phyloP scores from a whole-genome alignment of 2,113 vertebrate species.

The Gavia stellata region DNA sequence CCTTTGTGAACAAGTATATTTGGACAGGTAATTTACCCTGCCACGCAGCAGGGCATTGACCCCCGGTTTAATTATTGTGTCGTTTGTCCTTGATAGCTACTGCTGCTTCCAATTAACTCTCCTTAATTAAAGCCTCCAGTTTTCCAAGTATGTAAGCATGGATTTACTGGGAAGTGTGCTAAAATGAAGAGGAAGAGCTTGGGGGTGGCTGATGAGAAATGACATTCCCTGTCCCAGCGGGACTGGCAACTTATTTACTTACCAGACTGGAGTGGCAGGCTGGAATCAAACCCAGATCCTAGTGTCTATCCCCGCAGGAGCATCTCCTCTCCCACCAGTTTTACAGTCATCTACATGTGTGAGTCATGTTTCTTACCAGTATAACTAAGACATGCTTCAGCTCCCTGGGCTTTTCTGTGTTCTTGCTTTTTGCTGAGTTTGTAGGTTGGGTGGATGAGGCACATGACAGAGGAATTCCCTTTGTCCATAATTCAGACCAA shows the following conservation, averaged over 20 bases:
- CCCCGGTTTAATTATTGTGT: slow-evolving; percentile 53
- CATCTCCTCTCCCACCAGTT: not conserved
- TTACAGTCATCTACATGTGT: not conserved
- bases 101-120: slow-evolving; percentile 53
- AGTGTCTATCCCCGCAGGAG: not conserved
- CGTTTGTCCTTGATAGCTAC: slow-evolving; percentile 40
- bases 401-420: not conserved
- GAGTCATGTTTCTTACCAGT: not conserved
- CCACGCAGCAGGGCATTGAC: not conserved
- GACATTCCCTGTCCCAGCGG: not conserved
- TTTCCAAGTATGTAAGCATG: not conserved
- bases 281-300: not conserved
- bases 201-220: slow-evolving; percentile 14
- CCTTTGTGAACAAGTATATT: not conserved
- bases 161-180: not conserved
- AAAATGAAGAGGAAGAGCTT: not conserved
- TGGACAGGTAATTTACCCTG: slow-evolving; percentile 32
- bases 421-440: not conserved
- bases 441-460: not conserved
- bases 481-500: not conserved
- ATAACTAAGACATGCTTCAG: not conserved
- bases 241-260: not conserved
- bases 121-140: slow-evolving; percentile 43
- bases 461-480: not conserved
- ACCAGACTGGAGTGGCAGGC: not conserved